These are phyloP conservation scores for Dendrolimus houi DNA, from an alignment of 2,888 invertebrate species.

Conservation along the genomic window DNA sequence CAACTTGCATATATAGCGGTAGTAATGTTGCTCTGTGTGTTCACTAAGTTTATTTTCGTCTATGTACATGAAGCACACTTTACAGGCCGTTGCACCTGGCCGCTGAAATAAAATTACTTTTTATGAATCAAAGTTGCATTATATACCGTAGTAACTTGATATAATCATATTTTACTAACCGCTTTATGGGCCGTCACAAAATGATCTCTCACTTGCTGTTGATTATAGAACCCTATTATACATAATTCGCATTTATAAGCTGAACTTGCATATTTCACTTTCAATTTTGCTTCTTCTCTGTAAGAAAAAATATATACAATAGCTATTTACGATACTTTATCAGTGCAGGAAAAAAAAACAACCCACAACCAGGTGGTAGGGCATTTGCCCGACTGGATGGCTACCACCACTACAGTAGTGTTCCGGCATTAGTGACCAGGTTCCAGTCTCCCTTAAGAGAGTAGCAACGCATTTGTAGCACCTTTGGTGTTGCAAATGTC, in stretches of 20 bases:
- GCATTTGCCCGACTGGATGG: too few species aligned
- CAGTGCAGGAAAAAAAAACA: too few species aligned
- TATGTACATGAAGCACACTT: slow-evolving; percentile 49
- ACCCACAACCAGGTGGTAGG: too few species aligned
- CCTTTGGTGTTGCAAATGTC: too few species aligned
- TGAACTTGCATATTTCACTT: slow-evolving; percentile 48
- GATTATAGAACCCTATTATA: slow-evolving; percentile 55
- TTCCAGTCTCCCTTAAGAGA: too few species aligned
- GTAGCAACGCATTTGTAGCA: too few species aligned
- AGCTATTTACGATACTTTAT: neutral
- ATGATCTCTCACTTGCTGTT: slow-evolving; percentile 61
- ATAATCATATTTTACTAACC: slow-evolving; percentile 24
- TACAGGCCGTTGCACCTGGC: slow-evolving; percentile 37
- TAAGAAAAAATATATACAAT: slow-evolving; percentile 11
- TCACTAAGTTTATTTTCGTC: slow-evolving; percentile 21
- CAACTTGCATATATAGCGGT: slow-evolving; percentile 39
- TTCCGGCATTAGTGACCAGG: too few species aligned
- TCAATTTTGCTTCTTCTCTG: slow-evolving; percentile 49
- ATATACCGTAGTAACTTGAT: too few species aligned
- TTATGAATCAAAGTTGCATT: too few species aligned
- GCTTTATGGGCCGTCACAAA: slow-evolving; percentile 45
- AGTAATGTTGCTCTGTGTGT: slow-evolving; percentile 42
- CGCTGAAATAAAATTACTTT: slow-evolving; percentile 22
- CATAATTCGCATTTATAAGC: slow-evolving; percentile 64
- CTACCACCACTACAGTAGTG: too few species aligned